These are phyloP conservation scores for Odontothrips loti DNA, from an alignment of 2,888 invertebrate species.

Conservation along the genomic window DNA sequence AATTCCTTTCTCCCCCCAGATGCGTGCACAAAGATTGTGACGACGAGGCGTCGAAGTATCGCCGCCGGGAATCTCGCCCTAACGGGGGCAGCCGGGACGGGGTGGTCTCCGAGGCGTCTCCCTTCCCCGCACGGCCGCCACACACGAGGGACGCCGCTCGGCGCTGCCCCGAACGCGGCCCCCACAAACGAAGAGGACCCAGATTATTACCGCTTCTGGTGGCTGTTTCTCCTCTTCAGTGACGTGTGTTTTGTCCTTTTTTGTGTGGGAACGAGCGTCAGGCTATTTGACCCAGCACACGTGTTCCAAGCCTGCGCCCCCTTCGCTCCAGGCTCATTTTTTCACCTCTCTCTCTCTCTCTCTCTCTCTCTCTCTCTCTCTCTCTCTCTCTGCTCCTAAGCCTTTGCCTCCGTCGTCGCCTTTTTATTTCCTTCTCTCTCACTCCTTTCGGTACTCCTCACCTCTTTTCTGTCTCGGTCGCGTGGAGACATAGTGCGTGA, in stretches of 20 bases:
- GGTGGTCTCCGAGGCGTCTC: not conserved
- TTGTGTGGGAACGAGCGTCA: conserved; percentile 24
- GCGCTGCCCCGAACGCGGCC: not conserved
- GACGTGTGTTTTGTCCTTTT: conserved; percentile 25
- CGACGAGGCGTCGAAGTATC: conserved; percentile 1
- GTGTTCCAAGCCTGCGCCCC: conserved; percentile 2
- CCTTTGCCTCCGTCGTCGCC: not conserved
- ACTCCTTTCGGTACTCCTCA: not conserved
- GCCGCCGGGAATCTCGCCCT: not conserved
- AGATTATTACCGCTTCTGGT: conserved; percentile 6
- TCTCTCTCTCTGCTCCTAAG: not conserved
- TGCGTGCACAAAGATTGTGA: not conserved
- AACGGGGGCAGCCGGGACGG: not conserved
- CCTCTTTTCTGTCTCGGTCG: not conserved
- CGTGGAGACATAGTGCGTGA: conserved; percentile 4
- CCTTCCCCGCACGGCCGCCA: not conserved
- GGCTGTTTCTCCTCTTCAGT: conserved; percentile 16
- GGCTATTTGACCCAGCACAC: conserved; percentile 24
- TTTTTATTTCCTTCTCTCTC: not conserved
- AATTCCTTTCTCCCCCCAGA: not conserved
- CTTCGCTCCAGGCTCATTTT: not conserved
- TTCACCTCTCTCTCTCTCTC: not conserved
- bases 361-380: not conserved
- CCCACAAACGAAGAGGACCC: conserved; percentile 6
- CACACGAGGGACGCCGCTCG: not conserved